Evolutionary conservation across 1,140 invertebrate genomes (phyloP).

Genomic region (Papilio helenus): DNA sequence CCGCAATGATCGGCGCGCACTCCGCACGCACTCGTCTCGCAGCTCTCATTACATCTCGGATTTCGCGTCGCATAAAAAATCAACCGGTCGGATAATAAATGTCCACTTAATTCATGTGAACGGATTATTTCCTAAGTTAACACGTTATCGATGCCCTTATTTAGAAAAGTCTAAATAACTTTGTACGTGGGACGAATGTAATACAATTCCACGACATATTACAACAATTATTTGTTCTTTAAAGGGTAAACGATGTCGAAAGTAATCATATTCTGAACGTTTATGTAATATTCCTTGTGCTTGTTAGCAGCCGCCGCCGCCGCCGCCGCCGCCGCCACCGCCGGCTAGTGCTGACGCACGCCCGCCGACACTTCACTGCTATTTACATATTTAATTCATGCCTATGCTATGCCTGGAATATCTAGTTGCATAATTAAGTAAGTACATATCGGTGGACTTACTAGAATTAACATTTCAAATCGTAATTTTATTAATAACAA

Average conservation of each 20-base stretch:
- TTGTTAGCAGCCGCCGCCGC: neutral
- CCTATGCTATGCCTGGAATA: neutral
- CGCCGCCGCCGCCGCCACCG: neutral
- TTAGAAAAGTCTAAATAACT: conserved; percentile 35
- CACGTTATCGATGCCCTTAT: conserved; percentile 21
- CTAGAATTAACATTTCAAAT: too few species aligned
- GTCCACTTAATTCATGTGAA: conserved; percentile 18
- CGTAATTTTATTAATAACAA: too few species aligned
- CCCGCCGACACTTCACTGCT: neutral
- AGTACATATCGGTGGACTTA: neutral
- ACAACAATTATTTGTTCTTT: conserved; percentile 30
- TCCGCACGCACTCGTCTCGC: neutral
- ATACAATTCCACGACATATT: conserved; percentile 34
- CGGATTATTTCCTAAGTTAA: conserved; percentile 18
- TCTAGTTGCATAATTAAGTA: neutral
- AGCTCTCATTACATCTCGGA: neutral
- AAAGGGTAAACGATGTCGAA: conserved; percentile 30
- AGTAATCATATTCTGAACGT: conserved; percentile 12
- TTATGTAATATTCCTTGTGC: conserved; percentile 27
- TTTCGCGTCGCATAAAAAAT: conserved; percentile 2
- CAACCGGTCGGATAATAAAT: conserved; percentile 9
- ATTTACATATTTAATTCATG: neutral
- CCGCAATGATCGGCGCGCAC: neutral
- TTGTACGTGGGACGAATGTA: conserved; percentile 21
- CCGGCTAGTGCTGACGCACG: neutral